Conservation (phyloP, 2,888 invertebrate species). For the Erynnis tages region DNA sequence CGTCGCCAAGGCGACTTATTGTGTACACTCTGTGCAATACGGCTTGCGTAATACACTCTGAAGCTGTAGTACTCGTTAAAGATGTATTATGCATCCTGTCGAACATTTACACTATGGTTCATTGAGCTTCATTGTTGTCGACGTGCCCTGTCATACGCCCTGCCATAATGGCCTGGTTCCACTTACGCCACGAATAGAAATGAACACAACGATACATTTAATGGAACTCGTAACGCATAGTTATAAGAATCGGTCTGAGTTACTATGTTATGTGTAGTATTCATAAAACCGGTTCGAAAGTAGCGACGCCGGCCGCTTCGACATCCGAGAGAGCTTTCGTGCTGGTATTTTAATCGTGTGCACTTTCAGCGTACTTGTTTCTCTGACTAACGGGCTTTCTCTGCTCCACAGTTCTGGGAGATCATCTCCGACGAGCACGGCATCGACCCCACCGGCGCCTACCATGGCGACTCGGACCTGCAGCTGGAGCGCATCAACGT, state of each 20-base stretch:
- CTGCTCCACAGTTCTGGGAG: constrained; percentile 88
- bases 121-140: constrained; percentile 55
- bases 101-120: constrained; percentile 57
- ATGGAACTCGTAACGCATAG: constrained; percentile 15
- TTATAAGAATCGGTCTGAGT: not conserved
- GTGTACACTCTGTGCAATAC: constrained; percentile 55
- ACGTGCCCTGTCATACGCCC: constrained; percentile 27
- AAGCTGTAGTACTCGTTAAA: constrained; percentile 52
- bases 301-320: constrained; percentile 44
- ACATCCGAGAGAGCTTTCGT: constrained; percentile 47
- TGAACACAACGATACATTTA: not conserved
- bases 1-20: constrained; percentile 53
- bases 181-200: constrained; percentile 5
- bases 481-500: constrained; percentile 97
- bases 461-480: constrained; percentile 94
- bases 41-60: constrained; percentile 65
- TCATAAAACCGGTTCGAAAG: constrained; percentile 66
- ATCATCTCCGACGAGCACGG: constrained; percentile 98
- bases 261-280: constrained; percentile 14
- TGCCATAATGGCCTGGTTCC: constrained; percentile 17
- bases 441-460: constrained; percentile 94
- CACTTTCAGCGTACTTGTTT: constrained; percentile 38
- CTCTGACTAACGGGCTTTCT: constrained; percentile 66
- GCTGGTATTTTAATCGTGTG: constrained; percentile 60
- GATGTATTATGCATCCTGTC: constrained; percentile 68